phyloP scores from a whole-genome alignment of 2,888 invertebrate genomes.

The Polydrusus cervinus region DNA sequence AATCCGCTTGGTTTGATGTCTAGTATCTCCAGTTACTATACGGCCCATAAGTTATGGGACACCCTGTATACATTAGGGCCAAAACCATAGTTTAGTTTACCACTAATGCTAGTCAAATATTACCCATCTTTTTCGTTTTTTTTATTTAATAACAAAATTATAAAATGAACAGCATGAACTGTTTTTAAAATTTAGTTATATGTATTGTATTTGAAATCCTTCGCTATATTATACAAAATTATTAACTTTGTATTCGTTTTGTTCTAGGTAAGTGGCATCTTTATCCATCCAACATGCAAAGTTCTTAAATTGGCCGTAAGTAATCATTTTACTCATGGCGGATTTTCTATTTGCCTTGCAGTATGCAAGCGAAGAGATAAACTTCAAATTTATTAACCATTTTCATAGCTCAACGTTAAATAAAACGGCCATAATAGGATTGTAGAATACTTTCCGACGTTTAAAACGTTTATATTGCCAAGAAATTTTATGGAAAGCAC shows the following conservation, averaged over 20 bases:
- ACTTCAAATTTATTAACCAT: slow-evolving; percentile 48
- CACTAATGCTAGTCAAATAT: no score
- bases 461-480: slow-evolving; percentile 16
- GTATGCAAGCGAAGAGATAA: slow-evolving; percentile 43
- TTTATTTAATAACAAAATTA: no score
- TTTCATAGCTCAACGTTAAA: slow-evolving; percentile 39
- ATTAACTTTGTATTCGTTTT: slow-evolving; percentile 32
- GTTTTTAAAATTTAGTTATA: no score
- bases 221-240: not conserved
- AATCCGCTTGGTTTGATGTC: no score
- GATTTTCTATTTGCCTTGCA: slow-evolving; percentile 33
- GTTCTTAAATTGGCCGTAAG: slow-evolving; percentile 48
- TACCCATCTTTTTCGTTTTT: no score
- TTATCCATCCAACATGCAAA: slow-evolving; percentile 20
- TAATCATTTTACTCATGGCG: slow-evolving; percentile 33
- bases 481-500: slow-evolving; percentile 17
- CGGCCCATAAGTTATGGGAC: no score
- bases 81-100: no score
- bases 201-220: no score
- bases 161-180: no score
- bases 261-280: slow-evolving; percentile 46
- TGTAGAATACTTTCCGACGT: slow-evolving; percentile 28
- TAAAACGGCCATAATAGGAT: slow-evolving; percentile 40
- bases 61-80: no score
- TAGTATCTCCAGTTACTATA: no score